phyloP scores from a whole-genome alignment of 1,140 invertebrate species.

The Luehdorfia chinensis region DNA sequence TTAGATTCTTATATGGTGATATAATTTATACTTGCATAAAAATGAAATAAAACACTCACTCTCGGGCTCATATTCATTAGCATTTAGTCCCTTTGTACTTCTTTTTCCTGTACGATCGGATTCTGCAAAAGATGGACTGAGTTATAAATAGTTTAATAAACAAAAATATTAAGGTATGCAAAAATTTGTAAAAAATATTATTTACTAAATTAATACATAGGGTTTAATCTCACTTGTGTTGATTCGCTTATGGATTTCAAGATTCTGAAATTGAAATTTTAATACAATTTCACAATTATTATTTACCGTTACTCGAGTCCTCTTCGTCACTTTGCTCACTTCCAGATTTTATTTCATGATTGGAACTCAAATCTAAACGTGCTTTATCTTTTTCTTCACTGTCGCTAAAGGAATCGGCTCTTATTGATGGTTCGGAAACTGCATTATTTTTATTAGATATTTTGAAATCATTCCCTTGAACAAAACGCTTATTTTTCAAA shows the following conservation, averaged over 20 bases:
- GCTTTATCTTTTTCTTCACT: slow-evolving; percentile 28
- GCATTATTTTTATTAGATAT: no score
- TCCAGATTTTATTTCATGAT: slow-evolving; percentile 20
- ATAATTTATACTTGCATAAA: no score
- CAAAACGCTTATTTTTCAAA: no score
- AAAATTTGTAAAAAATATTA: no score
- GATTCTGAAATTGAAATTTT: not conserved
- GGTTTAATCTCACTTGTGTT: no score
- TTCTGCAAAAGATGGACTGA: slow-evolving; percentile 21
- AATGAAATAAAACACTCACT: slow-evolving; percentile 21
- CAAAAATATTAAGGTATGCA: no score
- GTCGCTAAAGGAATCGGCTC: slow-evolving; percentile 29
- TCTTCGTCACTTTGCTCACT: slow-evolving; percentile 21
- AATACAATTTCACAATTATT: not conserved
- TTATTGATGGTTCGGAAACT: slow-evolving; percentile 17
- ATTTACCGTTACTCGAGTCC: slow-evolving; percentile 27
- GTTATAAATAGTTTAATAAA: not conserved
- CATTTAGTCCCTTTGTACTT: slow-evolving; percentile 39
- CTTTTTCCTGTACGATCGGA: slow-evolving; percentile 26
- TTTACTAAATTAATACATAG: no score
- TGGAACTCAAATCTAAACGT: slow-evolving; percentile 11
- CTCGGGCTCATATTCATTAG: slow-evolving; percentile 46
- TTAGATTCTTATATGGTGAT: no score
- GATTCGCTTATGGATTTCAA: no score
- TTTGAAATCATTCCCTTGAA: no score